Evolutionary conservation across 2,113 vertebrate genomes (phyloP).

Genomic region (Chauna torquata): DNA sequence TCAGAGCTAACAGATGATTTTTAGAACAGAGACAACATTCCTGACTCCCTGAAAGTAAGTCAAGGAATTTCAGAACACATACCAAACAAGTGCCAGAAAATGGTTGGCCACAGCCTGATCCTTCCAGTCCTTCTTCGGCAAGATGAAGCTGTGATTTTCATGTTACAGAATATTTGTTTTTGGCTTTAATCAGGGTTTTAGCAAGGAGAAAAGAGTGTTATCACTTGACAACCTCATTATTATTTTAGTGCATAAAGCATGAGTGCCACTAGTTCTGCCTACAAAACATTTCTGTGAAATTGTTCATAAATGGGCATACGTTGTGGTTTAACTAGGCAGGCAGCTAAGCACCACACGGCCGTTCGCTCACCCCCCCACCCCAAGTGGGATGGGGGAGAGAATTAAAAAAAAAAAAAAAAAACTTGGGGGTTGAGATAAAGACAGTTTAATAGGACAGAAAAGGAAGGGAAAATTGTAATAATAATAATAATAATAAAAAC

Average conservation of each 20-base stretch:
- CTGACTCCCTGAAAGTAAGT: background rate
- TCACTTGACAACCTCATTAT: background rate
- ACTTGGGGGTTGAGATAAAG: too few species aligned
- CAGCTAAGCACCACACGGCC: too few species aligned
- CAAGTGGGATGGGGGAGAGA: too few species aligned
- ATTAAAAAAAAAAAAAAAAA: too few species aligned
- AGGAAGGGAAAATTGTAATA: too few species aligned
- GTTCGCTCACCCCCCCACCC: too few species aligned
- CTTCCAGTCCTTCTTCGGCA: background rate
- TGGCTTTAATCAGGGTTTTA: background rate
- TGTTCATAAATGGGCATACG: background rate
- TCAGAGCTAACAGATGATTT: background rate
- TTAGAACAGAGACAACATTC: background rate
- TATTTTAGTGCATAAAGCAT: background rate
- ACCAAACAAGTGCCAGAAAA: background rate
- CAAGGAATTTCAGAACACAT: background rate
- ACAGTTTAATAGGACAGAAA: too few species aligned
- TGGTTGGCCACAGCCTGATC: background rate
- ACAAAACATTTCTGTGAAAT: background rate
- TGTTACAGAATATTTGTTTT: background rate
- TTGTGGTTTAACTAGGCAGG: too few species aligned
- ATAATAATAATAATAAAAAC: too few species aligned
- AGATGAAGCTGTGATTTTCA: background rate
- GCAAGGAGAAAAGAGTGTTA: background rate
- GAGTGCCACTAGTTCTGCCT: background rate